Evolutionary conservation across 2,797 vertebrate species (phyloP).

Genomic region (Hephaestus fuliginosus): DNA sequence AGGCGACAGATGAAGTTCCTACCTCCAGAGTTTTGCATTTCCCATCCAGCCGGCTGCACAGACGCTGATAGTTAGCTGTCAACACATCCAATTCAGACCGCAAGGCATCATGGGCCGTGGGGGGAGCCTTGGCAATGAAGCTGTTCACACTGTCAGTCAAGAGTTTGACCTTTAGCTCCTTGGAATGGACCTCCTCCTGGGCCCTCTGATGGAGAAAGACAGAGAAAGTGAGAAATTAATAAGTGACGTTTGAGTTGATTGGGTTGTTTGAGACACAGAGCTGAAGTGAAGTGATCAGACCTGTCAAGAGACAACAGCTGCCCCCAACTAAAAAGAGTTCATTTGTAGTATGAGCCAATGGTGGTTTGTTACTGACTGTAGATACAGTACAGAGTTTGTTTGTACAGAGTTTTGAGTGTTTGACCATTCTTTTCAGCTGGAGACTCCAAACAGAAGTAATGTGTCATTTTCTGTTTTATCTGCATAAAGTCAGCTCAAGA

Average conservation of each 20-base stretch:
- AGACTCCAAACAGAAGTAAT: too few species aligned
- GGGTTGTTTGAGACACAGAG: not conserved
- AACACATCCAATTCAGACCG: conserved; percentile 93
- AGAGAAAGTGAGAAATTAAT: conserved; percentile 3
- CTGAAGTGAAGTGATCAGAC: not conserved
- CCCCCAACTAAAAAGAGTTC: not conserved
- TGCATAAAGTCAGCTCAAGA: too few species aligned
- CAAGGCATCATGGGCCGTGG: conserved; percentile 93
- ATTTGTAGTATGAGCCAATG: not conserved
- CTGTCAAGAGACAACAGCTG: not conserved
- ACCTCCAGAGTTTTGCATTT: conserved; percentile 98
- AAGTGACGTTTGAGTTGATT: not conserved
- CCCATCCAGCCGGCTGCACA: conserved; percentile 95
- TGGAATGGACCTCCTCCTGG: conserved; percentile 95
- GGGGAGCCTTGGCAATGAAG: conserved; percentile 94
- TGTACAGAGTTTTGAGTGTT: too few species aligned
- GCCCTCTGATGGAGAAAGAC: conserved; percentile 86
- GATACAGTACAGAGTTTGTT: too few species aligned
- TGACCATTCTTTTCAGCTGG: too few species aligned
- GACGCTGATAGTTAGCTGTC: conserved; percentile 93
- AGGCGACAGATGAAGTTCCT: not conserved
- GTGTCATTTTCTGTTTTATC: too few species aligned
- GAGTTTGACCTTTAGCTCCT: conserved; percentile 96
- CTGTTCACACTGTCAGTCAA: conserved; percentile 94
- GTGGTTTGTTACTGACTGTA: too few species aligned